Conservation (phyloP, 2,113 vertebrate species). For the Tychaedon coryphoeus region DNA sequence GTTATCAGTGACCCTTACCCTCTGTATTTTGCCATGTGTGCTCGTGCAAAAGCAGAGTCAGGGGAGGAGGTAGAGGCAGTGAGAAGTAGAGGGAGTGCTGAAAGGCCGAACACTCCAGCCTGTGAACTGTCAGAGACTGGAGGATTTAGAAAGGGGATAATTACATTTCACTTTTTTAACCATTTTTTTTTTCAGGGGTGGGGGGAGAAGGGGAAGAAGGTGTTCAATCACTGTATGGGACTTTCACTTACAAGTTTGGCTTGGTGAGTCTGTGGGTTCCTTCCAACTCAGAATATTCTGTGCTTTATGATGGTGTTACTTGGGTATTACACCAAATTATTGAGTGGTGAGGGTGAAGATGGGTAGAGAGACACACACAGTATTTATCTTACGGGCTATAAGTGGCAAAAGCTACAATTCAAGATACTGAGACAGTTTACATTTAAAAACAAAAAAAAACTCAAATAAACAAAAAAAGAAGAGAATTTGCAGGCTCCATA, state of each 20-base stretch:
- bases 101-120: neutral
- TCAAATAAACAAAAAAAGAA: neutral
- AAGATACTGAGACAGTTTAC: neutral
- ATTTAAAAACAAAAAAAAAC: neutral
- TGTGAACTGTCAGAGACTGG: neutral
- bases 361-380: fast-evolving
- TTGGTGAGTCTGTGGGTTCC: neutral
- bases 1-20: neutral
- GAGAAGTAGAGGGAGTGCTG: neutral
- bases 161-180: neutral
- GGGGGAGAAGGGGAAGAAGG: neutral
- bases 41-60: neutral
- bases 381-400: neutral
- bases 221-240: neutral
- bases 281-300: neutral
- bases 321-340: neutral
- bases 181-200: fast-evolving
- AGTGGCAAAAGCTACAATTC: neutral
- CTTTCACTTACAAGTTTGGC: neutral
- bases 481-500: neutral
- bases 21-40: fast-evolving
- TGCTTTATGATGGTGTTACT: neutral
- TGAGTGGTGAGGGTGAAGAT: neutral
- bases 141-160: neutral
- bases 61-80: neutral